phyloP scores from a whole-genome alignment of 1,140 invertebrate genomes.

The Drosophila azteca region DNA sequence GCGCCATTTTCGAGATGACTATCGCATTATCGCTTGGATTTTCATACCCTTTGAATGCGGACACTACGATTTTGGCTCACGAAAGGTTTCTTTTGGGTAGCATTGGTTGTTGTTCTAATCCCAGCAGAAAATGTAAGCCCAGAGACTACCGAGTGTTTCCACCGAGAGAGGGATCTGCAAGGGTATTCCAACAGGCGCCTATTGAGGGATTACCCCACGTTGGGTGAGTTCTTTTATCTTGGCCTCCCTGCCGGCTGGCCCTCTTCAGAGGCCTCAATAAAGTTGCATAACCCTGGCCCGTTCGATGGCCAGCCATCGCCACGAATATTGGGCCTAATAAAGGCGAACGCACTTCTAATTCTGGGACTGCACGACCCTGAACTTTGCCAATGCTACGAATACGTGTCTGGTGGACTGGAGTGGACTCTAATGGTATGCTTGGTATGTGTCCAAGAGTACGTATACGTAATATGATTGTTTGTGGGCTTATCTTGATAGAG shows the following conservation, averaged over 20 bases:
- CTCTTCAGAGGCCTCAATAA: slow-evolving; percentile 21
- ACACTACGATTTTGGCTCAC: no score
- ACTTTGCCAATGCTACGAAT: slow-evolving; percentile 14
- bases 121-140: no score
- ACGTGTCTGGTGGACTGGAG: neutral
- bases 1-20: slow-evolving; percentile 17
- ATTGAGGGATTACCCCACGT: neutral
- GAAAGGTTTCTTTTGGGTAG: no score
- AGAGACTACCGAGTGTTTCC: no score
- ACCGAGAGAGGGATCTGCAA: no score
- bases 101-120: no score
- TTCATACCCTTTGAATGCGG: no score
- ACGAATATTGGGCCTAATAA: no score
- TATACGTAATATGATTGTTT: neutral
- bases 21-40: slow-evolving; percentile 18
- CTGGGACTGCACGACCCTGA: slow-evolving; percentile 13
- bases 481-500: slow-evolving; percentile 10
- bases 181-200: neutral
- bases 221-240: no score
- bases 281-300: slow-evolving; percentile 27
- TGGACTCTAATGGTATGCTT: no score
- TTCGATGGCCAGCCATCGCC: slow-evolving; percentile 7
- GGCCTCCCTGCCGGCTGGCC: neutral
- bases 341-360: slow-evolving; percentile 15
- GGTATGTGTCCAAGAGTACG: no score